Base-by-base conservation (phyloP, 35 echinoderm and acorn worm species). In the Strongylocentrotus purpuratus region DNA sequence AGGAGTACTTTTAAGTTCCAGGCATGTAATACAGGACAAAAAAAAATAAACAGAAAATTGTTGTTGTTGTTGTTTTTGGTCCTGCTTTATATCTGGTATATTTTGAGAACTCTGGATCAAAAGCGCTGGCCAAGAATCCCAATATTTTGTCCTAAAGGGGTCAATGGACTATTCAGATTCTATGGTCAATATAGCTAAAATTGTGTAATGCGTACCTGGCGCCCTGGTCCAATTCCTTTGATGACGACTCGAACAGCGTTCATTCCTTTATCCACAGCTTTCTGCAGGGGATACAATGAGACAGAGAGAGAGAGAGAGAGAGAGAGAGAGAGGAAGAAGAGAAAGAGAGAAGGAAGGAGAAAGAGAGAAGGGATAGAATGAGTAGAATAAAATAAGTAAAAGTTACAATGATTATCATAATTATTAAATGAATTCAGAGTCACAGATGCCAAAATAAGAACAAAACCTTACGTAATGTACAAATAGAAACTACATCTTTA, bases 171-270 rank as follows among this genome's bases (percentile, higher is more conserved):
- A 15, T 55, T 13, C 50, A 55, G 1, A 41, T 52, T 52, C 6
- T 52, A 52, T 52, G 48, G 48, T 52, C 35, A 41, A 41, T 41
- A 41, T 41, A 41, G 35, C 35, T 41, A 41, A 41, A 41, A 41
- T 41, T 41, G 35, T 41, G 35, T 41, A 41, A 41, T 85, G 15
- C 93, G 95, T 78, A 99, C 98, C 98, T 99, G 98, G 95, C 98
- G 92, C 7, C 98, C 98, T 47, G 98, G 97, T 11, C 98, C 98
- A 78, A 99, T 88, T 13, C 98, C 98, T 95, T 97, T 96, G 35
- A 99, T 96, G 45, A 99, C 45, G 2, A 99, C 85, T 33, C 98
- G 90, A 18, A 97, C 98, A 48, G 91, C 94, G 31, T 96, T 99
- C 61, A 99, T 94, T 32, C 95, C 96, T 85, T 99, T 99, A 4